Conservation (phyloP, 1,140 invertebrate species). For the Melanaphis sacchari region DNA sequence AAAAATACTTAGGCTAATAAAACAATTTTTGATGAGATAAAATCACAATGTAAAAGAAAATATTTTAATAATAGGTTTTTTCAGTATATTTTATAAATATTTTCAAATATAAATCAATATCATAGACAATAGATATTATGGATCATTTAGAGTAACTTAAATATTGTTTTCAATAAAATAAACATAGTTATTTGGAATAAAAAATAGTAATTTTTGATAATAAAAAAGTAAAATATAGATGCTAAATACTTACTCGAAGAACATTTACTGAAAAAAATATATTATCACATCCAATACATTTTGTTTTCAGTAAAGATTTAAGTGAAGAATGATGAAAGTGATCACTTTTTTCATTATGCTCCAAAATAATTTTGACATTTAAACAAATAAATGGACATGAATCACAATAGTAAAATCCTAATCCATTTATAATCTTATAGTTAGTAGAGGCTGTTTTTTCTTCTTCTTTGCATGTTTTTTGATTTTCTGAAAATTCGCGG, state of each 20-base stretch:
- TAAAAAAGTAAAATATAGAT: background rate
- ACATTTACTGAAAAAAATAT: slow-evolving; percentile 45
- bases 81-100: too few relatives aligned
- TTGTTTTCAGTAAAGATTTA: background rate
- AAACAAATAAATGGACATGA: slow-evolving; percentile 37
- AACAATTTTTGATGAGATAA: background rate
- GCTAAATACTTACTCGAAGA: slow-evolving; percentile 23
- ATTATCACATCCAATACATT: slow-evolving; percentile 48
- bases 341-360: slow-evolving; percentile 34
- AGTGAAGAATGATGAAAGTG: background rate
- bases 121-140: background rate
- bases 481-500: slow-evolving; percentile 3
- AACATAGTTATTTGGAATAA: background rate
- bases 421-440: slow-evolving; percentile 4
- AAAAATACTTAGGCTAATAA: background rate
- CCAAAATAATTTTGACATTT: slow-evolving; percentile 41
- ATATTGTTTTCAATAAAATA: background rate
- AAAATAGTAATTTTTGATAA: background rate
- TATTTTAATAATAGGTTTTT: too few relatives aligned
- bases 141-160: background rate
- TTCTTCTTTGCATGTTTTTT: slow-evolving; percentile 32
- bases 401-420: slow-evolving; percentile 38
- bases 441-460: background rate
- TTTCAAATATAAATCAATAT: background rate
- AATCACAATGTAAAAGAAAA: background rate